These are phyloP conservation scores for Aspidapion aeneum DNA, from an alignment of 2,888 invertebrate genomes.

Conservation along the genomic window DNA sequence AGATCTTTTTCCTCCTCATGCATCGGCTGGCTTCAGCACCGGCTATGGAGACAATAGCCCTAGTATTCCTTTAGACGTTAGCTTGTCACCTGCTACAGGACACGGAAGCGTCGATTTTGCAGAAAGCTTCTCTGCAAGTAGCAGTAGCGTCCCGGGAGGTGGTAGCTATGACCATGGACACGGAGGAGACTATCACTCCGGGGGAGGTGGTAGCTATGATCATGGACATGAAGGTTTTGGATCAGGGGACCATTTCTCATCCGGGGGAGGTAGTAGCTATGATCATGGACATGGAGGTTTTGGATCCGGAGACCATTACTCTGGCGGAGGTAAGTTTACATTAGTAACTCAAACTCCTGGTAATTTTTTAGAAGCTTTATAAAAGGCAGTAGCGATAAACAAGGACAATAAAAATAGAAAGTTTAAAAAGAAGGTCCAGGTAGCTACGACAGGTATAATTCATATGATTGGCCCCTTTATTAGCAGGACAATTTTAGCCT, in stretches of 20 bases:
- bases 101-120: no score
- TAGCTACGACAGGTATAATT: no score
- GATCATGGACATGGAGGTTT: constrained; percentile 14
- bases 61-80: constrained; percentile 13
- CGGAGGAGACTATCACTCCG: constrained; percentile 7
- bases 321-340: neutral
- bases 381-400: no score
- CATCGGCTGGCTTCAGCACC: constrained; percentile 26
- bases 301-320: neutral
- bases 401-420: no score
- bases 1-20: constrained; percentile 31
- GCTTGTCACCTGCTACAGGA: constrained; percentile 2
- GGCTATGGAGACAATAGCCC: constrained; percentile 26
- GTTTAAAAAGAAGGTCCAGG: no score
- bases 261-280: constrained; percentile 1
- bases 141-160: constrained; percentile 8
- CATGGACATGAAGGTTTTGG: neutral
- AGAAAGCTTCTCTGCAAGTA: no score
- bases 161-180: constrained; percentile 9
- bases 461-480: no score
- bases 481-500: no score
- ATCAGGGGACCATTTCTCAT: neutral
- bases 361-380: no score
- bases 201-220: constrained; percentile 1
- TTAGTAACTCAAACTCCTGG: no score